phyloP scores from a whole-genome alignment of 2,888 invertebrate species.

The Plebejus melissa region DNA sequence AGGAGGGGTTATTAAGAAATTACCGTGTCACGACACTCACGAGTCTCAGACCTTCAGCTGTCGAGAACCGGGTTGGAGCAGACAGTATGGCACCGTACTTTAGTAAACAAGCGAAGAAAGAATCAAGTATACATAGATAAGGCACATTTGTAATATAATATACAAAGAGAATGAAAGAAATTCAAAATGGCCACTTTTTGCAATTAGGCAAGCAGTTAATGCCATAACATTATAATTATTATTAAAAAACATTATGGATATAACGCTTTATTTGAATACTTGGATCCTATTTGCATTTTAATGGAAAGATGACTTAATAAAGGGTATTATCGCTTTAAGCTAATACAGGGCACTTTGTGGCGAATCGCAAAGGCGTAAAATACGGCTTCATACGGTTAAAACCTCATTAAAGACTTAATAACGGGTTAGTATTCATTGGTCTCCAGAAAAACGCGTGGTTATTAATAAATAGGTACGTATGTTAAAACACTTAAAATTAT shows the following conservation, averaged over 20 bases:
- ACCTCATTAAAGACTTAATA: not conserved
- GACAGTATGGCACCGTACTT: conserved; percentile 3
- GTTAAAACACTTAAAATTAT: not conserved
- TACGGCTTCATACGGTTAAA: not conserved
- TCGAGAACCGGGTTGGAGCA: not conserved
- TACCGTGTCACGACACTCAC: not conserved
- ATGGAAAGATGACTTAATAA: conserved; percentile 3
- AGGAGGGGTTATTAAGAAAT: not conserved
- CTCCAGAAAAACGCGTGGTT: not conserved
- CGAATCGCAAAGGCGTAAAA: not conserved
- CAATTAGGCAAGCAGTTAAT: not conserved
- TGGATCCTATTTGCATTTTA: not conserved
- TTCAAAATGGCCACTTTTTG: not conserved
- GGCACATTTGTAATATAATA: not conserved
- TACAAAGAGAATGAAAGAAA: not conserved
- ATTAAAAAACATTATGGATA: not conserved
- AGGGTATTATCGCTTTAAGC: conserved; percentile 3
- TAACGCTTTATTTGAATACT: not conserved
- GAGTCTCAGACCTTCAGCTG: not conserved
- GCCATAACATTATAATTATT: not conserved
- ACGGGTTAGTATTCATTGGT: not conserved
- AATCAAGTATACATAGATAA: not conserved
- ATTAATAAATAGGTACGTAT: not conserved
- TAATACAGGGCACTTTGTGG: not conserved
- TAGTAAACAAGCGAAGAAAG: not conserved